Base-by-base conservation (phyloP, 2,797 vertebrate genomes). In the Coccyzus lansbergi region DNA sequence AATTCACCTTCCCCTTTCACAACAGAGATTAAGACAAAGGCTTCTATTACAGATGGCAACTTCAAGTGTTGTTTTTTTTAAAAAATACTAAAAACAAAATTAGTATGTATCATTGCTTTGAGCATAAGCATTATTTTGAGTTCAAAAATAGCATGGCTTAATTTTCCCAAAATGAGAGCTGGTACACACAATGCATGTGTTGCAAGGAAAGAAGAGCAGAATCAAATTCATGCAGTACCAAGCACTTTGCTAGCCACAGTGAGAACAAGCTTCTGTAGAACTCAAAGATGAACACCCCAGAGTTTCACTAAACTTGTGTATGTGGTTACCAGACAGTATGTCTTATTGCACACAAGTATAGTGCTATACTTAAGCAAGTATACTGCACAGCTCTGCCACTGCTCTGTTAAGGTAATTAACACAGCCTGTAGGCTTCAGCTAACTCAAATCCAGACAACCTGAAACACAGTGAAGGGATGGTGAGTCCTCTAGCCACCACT, bases 171-270 rank as follows among this genome's bases (percentile, higher is more conserved):
- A 77, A 63, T 10, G 29, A 88, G 52, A 77, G 48, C 29, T 53
- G 52, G 38, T 62, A 74, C 7, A 36, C 12, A 10, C 1, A 10
- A 34, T 9, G 15, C 7, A 7, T 0, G 1, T n/a, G 11, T 20
- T 78, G 44, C 14, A 4, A 51, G 8, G 36, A 33, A 64, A 36
- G n/a, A 60, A 11, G 38, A 63, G 8, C 21, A 60, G 33, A 59
- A 52, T 33, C 65, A 28, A 53, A 49, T 26, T 24, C 0, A 1
- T 14, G 33, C 36, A 19, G 56, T 28, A 51, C 18, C 22, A n/a
- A 60, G 60, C 48, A 29, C 53, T 58, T 38, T 13, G 24, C 24
- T 6, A 10, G 53, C 67, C 20, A 17, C 1, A 24, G 60, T 10
- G 22, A n/a, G 31, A 55, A 24, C 21, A 8, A 31, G 60, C 31